These are phyloP conservation scores for Drosophila lacteicornis DNA, from an alignment of 1,140 invertebrate species.

Conservation along the genomic window DNA sequence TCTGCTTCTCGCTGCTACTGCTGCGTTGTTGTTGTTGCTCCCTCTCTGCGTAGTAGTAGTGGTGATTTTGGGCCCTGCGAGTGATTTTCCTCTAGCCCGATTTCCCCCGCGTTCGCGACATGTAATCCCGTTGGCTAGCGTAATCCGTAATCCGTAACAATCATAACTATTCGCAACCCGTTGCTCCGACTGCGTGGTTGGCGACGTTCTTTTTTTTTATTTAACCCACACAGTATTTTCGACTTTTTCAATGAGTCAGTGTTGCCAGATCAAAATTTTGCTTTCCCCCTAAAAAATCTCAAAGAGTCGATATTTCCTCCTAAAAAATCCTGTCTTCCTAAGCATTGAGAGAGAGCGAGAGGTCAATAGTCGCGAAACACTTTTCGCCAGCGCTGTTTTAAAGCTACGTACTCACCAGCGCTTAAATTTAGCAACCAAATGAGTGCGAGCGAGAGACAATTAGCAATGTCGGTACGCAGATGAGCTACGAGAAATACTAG, in stretches of 20 bases:
- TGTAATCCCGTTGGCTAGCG: constrained; percentile 30
- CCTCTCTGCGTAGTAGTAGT: constrained; percentile 67
- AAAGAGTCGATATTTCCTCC: too few relatives aligned
- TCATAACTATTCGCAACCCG: constrained; percentile 21
- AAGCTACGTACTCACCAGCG: too few relatives aligned
- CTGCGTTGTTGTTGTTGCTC: constrained; percentile 55
- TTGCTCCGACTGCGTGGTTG: constrained; percentile 24
- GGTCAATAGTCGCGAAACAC: too few relatives aligned
- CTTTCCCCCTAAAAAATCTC: too few relatives aligned
- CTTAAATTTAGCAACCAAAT: too few relatives aligned
- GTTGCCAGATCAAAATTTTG: too few relatives aligned
- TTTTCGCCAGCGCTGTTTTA: too few relatives aligned
- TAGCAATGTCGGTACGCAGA: too few relatives aligned
- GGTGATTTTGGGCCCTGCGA: constrained; percentile 20
- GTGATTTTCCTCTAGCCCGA: constrained; percentile 31
- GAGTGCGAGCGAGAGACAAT: too few relatives aligned
- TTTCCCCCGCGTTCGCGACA: constrained; percentile 62
- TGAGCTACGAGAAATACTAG: too few relatives aligned
- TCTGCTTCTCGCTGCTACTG: constrained; percentile 30
- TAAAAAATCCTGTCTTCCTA: too few relatives aligned
- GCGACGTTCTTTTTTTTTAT: constrained; percentile 52
- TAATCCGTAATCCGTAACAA: constrained; percentile 38
- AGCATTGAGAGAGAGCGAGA: too few relatives aligned
- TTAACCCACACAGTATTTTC: constrained; percentile 70
- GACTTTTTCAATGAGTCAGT: constrained; percentile 69